phyloP scores from a whole-genome alignment of 2,888 invertebrate species.

The Aleiodes testaceus region DNA sequence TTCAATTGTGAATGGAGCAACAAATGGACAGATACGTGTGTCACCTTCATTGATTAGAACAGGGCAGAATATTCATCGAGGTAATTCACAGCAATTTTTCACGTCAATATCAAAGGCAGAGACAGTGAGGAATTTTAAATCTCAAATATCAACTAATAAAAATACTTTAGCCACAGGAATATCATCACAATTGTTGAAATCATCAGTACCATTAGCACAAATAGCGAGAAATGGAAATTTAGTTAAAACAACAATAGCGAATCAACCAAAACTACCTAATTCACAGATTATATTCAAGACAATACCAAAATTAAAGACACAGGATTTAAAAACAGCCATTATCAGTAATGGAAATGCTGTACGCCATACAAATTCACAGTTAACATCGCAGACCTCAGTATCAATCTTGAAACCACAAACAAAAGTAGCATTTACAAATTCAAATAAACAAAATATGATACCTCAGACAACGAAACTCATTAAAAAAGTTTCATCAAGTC shows the following conservation, averaged over 20 bases:
- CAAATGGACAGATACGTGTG: slow-evolving; percentile 55
- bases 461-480: slow-evolving; percentile 34
- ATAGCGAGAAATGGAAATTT: slow-evolving; percentile 54
- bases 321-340: slow-evolving; percentile 54
- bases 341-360: slow-evolving; percentile 28
- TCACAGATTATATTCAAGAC: slow-evolving; percentile 60
- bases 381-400: slow-evolving; percentile 58
- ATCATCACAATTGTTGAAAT: slow-evolving; percentile 57
- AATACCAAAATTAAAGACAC: slow-evolving; percentile 58
- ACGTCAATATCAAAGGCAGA: slow-evolving; percentile 59
- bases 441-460: slow-evolving; percentile 51
- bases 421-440: slow-evolving; percentile 53
- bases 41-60: slow-evolving; percentile 46
- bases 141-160: slow-evolving; percentile 49
- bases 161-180: slow-evolving; percentile 48
- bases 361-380: slow-evolving; percentile 52
- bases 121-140: slow-evolving; percentile 45
- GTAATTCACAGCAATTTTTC: slow-evolving; percentile 59
- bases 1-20: slow-evolving; percentile 44
- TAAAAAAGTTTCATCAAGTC: slow-evolving; percentile 42
- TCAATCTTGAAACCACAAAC: slow-evolving; percentile 67
- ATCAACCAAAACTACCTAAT: slow-evolving; percentile 46
- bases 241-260: slow-evolving; percentile 48
- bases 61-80: slow-evolving; percentile 53
- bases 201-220: slow-evolving; percentile 61